phyloP scores from a whole-genome alignment of 2,797 vertebrate species.

The Poecilia gillii region DNA sequence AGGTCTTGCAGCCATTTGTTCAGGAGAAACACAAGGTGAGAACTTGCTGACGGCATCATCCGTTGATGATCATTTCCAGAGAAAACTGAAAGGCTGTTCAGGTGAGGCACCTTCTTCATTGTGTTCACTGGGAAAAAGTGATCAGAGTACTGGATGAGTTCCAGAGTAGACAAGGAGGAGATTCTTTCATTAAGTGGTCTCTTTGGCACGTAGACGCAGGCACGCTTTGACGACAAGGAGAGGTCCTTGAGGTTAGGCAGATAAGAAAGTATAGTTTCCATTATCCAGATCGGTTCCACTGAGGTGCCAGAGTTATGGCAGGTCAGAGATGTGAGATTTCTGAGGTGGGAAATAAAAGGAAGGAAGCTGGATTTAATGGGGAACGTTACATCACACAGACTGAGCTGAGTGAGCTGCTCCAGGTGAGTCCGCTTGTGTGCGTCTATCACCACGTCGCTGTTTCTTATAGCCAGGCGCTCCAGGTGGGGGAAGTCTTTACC shows the following conservation, averaged over 20 bases:
- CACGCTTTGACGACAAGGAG: conserved; percentile 38
- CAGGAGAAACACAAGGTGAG: conserved; percentile 8
- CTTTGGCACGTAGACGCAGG: not conserved
- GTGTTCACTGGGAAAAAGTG: conserved; percentile 22
- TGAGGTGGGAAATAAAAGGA: conserved; percentile 35
- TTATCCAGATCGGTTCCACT: not conserved
- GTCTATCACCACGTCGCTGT: not conserved
- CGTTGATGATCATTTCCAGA: conserved; percentile 6
- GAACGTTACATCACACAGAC: conserved; percentile 45
- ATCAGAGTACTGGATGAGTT: conserved; percentile 46
- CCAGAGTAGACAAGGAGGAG: conserved; percentile 55
- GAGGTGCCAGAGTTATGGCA: conserved; percentile 34
- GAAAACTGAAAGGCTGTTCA: conserved; percentile 54
- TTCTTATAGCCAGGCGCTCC: conserved; percentile 54
- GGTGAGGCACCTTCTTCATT: conserved; percentile 44
- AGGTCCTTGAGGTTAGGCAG: conserved; percentile 63
- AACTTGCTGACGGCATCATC: not conserved
- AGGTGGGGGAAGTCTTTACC: conserved; percentile 43
- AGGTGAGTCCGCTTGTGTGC: not conserved
- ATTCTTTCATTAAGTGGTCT: too few species aligned
- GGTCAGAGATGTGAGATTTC: conserved; percentile 55
- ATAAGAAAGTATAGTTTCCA: conserved; percentile 31
- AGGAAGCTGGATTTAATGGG: not conserved
- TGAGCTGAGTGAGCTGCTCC: conserved; percentile 58
- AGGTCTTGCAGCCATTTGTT: conserved; percentile 60